A percentile compares a stretch with the other conserved stretches of the same genome.
Evolutionary conservation across 1,140 invertebrate genomes (phyloP).

Genomic region (Paraescarpia echinospica): DNA sequence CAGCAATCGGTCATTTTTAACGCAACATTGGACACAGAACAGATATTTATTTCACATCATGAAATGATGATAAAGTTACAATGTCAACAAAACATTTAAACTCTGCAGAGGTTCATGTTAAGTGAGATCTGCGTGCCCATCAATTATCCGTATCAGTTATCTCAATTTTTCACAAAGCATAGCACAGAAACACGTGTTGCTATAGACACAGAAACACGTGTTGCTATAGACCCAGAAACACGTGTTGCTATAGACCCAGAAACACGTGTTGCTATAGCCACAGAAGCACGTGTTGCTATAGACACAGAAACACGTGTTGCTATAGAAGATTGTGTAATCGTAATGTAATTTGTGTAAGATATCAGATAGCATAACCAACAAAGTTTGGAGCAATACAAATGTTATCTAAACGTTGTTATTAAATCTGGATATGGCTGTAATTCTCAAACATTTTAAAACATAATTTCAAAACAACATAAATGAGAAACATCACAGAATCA

Average conservation of each 20-base stretch:
- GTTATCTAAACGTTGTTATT: background rate
- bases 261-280: background rate
- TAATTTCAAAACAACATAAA: background rate
- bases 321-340: too few species aligned
- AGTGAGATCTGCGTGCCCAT: background rate
- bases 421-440: background rate
- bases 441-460: background rate
- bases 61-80: background rate
- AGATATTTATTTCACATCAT: conserved; percentile 1
- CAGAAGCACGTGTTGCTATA: too few species aligned
- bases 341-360: background rate
- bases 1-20: background rate
- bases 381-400: background rate
- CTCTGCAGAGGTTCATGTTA: background rate
- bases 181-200: background rate
- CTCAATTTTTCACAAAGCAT: background rate
- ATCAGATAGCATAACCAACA: background rate
- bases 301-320: too few species aligned
- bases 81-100: background rate
- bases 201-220: too few species aligned
- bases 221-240: too few species aligned
- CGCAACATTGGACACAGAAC: background rate
- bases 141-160: background rate
- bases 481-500: background rate
- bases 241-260: too few species aligned